Evolutionary conservation across 2,888 invertebrate species (phyloP), one percentile per base, ranked within the genome.

Genomic region (Oasisia sp.): DNA sequence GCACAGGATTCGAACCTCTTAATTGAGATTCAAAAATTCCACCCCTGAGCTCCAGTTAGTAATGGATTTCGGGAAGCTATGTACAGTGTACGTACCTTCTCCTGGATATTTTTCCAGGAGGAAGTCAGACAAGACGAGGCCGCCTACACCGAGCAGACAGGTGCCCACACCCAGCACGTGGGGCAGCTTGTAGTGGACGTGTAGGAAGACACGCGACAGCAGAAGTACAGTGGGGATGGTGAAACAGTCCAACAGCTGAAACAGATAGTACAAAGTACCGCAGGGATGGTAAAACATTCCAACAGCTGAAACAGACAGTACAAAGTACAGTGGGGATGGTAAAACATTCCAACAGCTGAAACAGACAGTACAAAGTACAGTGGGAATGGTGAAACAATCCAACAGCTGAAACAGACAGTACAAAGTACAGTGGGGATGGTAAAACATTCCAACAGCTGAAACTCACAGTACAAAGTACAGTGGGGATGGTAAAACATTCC

Each of bases 211-310:
- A 94, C 98, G 98, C 0, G 98, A 98, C 58, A 98, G 96, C 58
- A 97, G 97, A 94, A 98, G 96, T 7, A 98, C 98, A 14, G 98
- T 98, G 0, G 98, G 98, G 92, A 98, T 98, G 8, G 98, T 98
- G 93, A 98, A 98, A 96, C 98, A 98, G 94, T 98, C 98, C 95
- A 98, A 97, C 95, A 98, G 97, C 98, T 98, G 97, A 97, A 97
- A 97, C 96, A 97, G 97, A 38, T 38, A 32, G 38, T 4, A 91
- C 7, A 89, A 38, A 74, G 74, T 74, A 27, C 27, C 3, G 74
- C 3, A 27, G 74, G 74, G 74, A 74, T 74, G 27, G 74, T 74
- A 27, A 74, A 74, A 74, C 74, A 74, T 27, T 74, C 74, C 27
- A 74, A 91, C 50, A 89, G n/a, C 27, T 44, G 1, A 32, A 91